Evolutionary conservation across 2,797 vertebrate genomes (phyloP).

Genomic region (Gambusia yucatana): DNA sequence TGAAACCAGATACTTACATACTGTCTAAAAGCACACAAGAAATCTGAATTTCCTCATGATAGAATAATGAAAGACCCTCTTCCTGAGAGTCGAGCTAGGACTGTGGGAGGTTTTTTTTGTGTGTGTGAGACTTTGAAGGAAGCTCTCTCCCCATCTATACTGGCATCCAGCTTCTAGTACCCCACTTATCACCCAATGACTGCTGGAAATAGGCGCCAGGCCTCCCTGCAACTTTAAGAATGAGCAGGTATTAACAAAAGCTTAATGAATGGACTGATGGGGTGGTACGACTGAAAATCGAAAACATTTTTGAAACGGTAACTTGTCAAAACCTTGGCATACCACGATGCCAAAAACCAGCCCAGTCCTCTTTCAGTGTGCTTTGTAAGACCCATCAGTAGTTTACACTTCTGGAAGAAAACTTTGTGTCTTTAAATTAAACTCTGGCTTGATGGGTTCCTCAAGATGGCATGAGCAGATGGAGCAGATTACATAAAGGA

Average conservation of each 20-base stretch:
- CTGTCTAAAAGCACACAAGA: not conserved
- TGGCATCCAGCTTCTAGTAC: not conserved
- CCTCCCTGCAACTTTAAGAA: not conserved
- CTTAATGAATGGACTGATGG: not conserved
- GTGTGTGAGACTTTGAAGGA: not conserved
- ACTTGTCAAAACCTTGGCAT: not conserved
- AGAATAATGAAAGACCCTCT: not conserved
- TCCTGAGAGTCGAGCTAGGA: too few species aligned
- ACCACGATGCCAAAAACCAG: not conserved
- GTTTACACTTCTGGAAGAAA: constrained; percentile 44
- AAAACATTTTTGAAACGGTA: not conserved
- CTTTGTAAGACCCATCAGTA: constrained; percentile 55
- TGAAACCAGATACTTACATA: not conserved
- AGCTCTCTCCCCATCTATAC: not conserved
- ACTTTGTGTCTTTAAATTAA: constrained; percentile 38
- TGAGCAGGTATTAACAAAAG: not conserved
- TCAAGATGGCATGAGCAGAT: constrained; percentile 48
- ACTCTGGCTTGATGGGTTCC: constrained; percentile 42
- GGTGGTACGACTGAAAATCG: not conserved
- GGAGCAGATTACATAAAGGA: constrained; percentile 14
- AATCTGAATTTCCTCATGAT: not conserved
- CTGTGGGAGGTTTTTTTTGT: not conserved
- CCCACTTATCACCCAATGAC: not conserved
- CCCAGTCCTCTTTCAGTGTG: constrained; percentile 46
- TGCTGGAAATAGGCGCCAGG: not conserved